A percentile compares a stretch with the other conserved stretches of the same genome.
These are phyloP conservation scores for Microcebus murinus DNA, from an alignment of 2,113 vertebrate genomes.

Conservation along the genomic window DNA sequence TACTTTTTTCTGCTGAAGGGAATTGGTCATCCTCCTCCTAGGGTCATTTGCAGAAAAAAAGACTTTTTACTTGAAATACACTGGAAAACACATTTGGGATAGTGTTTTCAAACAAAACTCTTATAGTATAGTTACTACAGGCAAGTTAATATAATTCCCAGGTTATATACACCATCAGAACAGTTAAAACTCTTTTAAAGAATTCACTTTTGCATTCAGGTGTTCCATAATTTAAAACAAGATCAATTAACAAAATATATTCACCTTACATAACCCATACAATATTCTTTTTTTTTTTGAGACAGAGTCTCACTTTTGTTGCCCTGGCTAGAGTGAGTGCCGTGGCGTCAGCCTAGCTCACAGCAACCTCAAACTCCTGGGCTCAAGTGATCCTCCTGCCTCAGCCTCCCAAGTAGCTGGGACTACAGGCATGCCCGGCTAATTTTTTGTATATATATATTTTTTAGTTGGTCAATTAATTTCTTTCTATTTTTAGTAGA, in stretches of 20 bases:
- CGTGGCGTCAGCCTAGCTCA: no score
- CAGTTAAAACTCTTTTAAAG: not conserved
- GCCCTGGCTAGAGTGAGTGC: no score
- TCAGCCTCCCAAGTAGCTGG: no score
- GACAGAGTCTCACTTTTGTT: no score
- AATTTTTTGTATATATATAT: no score
- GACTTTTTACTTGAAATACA: not conserved
- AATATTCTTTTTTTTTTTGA: not conserved
- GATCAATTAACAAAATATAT: constrained; percentile 32
- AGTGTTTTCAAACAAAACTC: not conserved
- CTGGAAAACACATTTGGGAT: not conserved
- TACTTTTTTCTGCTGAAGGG: not conserved
- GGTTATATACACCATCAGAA: not conserved
- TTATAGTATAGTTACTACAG: not conserved
- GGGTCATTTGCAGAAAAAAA: not conserved
- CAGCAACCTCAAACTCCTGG: no score
- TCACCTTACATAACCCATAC: not conserved
- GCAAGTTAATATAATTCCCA: not conserved
- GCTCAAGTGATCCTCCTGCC: no score
- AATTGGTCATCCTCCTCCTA: not conserved
- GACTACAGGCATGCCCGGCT: no score
- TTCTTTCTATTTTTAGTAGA: no score
- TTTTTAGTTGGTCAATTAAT: no score
- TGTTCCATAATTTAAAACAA: not conserved
- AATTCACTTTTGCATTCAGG: not conserved